Base-by-base conservation (phyloP, 1,140 invertebrate species). In the Anagrus nilaparvatae region DNA sequence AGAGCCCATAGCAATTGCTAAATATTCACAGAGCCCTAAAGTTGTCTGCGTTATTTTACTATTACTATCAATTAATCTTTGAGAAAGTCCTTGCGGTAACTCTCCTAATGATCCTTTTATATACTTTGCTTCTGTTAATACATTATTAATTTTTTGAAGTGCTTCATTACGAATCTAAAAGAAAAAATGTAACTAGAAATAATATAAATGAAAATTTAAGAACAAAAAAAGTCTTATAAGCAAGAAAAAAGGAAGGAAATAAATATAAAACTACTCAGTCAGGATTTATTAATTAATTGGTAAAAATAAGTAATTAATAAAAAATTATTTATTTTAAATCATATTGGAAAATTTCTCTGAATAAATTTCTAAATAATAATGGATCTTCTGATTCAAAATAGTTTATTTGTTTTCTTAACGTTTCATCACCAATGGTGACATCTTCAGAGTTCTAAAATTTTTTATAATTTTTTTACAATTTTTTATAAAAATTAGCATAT, bases 41-140 rank as follows among this genome's bases (percentile, higher is more conserved):
- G 90, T 76, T 16, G 79, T 79, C 50, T 84, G 82, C 2, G 87
- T 86, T 48, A 97, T 77, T 63, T 90, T 93, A 21, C 85, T 88
- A 66, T 97, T 97, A 20, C 87, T 89, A 59, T 97, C 93, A 0
- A 79, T 66, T 4, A 95, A 66, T 17, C 91, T 71, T 3, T 76
- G 72, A 5, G 78, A 77, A 14, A 97, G 61, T 4, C 81, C 81
- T 42, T 82, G 77, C 0, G 87, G 84, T 6, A 94, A 63, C 54
- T 91, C 84, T 0, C 89, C 89, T 17, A 96, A 73, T 35, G 79
- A 80, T 0, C 83, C 67, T 49, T 85, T 87, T 36, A 94, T 87
- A 24, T 84, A 79, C 48, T 84, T 82, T 0, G 82, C 78, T 33
- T 86, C 83, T 20, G 67, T 73, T 16, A 92, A 70, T 40, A 95